Evolutionary conservation across 35 echinoderm and acorn worm species (phyloP), one percentile per base, ranked within the genome.

Genomic region (Ophioderma brevispina): DNA sequence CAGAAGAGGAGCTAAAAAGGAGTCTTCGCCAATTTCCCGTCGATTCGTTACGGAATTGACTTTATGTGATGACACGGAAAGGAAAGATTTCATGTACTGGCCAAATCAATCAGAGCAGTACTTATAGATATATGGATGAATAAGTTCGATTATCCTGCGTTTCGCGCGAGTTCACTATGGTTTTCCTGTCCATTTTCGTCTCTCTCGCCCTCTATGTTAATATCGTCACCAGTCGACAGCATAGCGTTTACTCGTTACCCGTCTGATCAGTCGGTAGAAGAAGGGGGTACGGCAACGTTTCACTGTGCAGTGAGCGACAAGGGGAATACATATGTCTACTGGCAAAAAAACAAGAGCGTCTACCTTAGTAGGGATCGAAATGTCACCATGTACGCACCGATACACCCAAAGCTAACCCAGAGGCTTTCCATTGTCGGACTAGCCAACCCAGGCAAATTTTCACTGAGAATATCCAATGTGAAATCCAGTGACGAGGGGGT

Each of bases 341-440:
- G 83, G 83, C 83, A 85, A 28, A 52, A 59, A 30, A 64, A 85
- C 59, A 70, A 70, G n/a, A 70, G 59, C 2, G 59, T 70, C 5
- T 70, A 13, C 23, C 28, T 70, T 18, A 70, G 59, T 25, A 8
- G 81, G 43, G 81, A 84, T 33, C 39, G 81, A 10, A 35, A 84
- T 35, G 49, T 50, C 81, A 35, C 42, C 1, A 35, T 23, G 21
- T 84, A 84, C 46, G 39, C 59, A 18, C 28, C 59, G 59, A 70
- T 70, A 15, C 59, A 70, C n/a, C 59, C 59, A 15, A 30, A 70
- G n/a, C 59, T 70, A 15, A 70, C 59, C 2, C 10, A 25, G n/a
- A 8, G 59, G 4, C n/a, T 70, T 8, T 25, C 59, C 4, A 30
- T 70, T 70, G 59, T 70, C n/a, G 59, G 59, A 8, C 5, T 3